Base-by-base conservation (phyloP, 2,113 vertebrate genomes). In the Tylochromis polylepis region DNA sequence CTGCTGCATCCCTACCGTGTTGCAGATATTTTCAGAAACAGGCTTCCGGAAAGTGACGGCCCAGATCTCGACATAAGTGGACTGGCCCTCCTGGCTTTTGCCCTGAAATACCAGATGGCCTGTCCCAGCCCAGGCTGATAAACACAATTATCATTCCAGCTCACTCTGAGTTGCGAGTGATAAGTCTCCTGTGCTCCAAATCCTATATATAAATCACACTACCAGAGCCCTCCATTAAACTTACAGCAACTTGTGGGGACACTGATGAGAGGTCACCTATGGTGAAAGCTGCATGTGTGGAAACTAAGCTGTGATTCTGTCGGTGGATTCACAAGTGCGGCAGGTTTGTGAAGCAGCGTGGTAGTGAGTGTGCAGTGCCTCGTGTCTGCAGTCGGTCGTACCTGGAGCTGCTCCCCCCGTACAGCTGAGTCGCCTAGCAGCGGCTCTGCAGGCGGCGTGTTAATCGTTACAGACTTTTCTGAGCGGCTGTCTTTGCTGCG, bases 381-480 rank as follows among this genome's bases (percentile, higher is more conserved):
- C 20, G 36, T 31, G 27, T 59, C 38, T 67, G 29, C 11, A 46
- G n/a, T 77, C 29, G 60, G 80, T 7, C 92, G 60, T 93, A 99
- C 98, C 98, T 99, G 98, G 58, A 96, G 94, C 41, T 96, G 96
- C 89, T 98, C 97, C 0, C 96, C 94, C 46, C 95, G 96, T 5
- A 96, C 92, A 9, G 97, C 87, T 0, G 97, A 97, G 2, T 98
- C 98, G 3, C 96, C 97, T 60, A 97, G 95, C 81, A 98, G 96
- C 0, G 98, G 97, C 85, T 98, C 97, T 3, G 96, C 97, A 0
- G 97, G 96, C 20, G 97, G 97, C 0, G 97, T 96, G 91, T 98
- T 98, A 84, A 99, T 99, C 1, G 98, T 99, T 72, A 99, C 97
- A 0, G 98, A 98, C 92, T 99, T 99, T 94, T 99, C 98, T 0